Evolutionary conservation across 1,140 invertebrate genomes (phyloP).

Genomic region (Drosophila navojoa): DNA sequence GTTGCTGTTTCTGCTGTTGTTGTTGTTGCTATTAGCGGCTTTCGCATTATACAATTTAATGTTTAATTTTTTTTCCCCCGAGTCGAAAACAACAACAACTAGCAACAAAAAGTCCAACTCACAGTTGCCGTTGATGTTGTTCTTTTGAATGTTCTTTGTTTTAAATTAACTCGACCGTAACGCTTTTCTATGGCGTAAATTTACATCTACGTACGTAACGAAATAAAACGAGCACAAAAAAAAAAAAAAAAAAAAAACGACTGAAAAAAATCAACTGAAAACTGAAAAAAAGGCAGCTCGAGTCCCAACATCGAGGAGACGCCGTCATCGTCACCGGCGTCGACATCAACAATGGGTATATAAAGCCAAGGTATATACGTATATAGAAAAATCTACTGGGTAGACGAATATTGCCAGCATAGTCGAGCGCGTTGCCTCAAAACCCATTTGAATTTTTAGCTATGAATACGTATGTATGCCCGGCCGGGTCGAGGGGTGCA

Average conservation of each 20-base stretch:
- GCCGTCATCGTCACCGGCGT: conserved; percentile 51
- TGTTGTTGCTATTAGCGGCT: conserved; percentile 71
- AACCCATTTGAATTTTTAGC: conserved; percentile 67
- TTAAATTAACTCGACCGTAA: conserved; percentile 82
- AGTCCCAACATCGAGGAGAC: conserved; percentile 59
- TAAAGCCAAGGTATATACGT: conserved; percentile 1
- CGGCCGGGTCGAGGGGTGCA: not conserved
- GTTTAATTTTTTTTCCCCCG: conserved; percentile 70
- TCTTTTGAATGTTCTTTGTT: conserved; percentile 81
- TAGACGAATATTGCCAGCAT: conserved; percentile 11
- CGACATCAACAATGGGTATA: conserved; percentile 64
- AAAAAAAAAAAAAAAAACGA: conserved; percentile 14
- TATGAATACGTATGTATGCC: conserved; percentile 20
- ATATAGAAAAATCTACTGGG: conserved; percentile 21
- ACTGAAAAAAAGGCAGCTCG: conserved; percentile 51
- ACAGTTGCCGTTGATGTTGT: conserved; percentile 67
- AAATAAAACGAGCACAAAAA: conserved; percentile 69
- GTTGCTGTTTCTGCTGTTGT: conserved; percentile 1
- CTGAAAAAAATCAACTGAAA: conserved; percentile 16
- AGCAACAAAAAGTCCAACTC: conserved; percentile 48
- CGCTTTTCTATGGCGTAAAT: conserved; percentile 83
- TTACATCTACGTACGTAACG: conserved; percentile 82
- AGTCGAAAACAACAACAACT: conserved; percentile 34
- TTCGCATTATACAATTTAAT: conserved; percentile 82
- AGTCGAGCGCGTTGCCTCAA: conserved; percentile 13